Percentiles rank a stretch among this genome's conserved stretches.
Conservation (phyloP, 2,888 invertebrate genomes). For the Andrena marginata region DNA sequence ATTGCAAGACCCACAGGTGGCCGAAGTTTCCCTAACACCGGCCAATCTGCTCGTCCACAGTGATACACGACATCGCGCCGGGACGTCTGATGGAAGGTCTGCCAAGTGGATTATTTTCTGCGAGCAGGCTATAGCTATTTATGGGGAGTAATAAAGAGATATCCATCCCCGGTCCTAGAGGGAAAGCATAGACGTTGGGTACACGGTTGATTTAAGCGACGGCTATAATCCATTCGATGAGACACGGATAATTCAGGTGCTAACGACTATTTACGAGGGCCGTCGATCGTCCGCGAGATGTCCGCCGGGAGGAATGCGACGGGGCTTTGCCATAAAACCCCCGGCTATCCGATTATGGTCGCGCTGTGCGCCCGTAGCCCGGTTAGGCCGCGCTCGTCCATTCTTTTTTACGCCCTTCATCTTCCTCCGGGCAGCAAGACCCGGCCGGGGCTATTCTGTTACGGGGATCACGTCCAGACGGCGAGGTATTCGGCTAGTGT, state of each 20-base stretch:
- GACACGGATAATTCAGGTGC: conserved; percentile 49
- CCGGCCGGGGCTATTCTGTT: conserved; percentile 44
- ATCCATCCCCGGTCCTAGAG: background rate
- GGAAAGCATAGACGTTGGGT: background rate
- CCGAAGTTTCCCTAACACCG: too few species aligned
- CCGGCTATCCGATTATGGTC: conserved; percentile 56
- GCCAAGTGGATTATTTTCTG: background rate
- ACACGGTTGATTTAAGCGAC: conserved; percentile 29
- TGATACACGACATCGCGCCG: background rate
- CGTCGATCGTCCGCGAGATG: conserved; percentile 44
- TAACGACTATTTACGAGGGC: conserved; percentile 56
- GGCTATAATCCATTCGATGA: conserved; percentile 36
- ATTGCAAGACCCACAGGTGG: too few species aligned
- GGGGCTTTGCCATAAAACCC: conserved; percentile 52
- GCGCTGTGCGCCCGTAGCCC: conserved; percentile 3
- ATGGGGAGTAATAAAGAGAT: conserved; percentile 5
- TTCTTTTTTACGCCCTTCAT: conserved; percentile 56
- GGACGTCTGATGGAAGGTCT: background rate
- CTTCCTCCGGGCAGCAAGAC: conserved; percentile 38
- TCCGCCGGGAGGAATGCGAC: conserved; percentile 39
- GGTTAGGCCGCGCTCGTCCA: conserved; percentile 39
- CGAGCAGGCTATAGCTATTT: background rate
- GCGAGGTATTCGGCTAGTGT: conserved; percentile 30
- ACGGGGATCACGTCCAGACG: conserved; percentile 56
- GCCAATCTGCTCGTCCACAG: too few species aligned